Base-by-base conservation (phyloP, 2,888 invertebrate species). In the Eumacrocentrus americanus region DNA sequence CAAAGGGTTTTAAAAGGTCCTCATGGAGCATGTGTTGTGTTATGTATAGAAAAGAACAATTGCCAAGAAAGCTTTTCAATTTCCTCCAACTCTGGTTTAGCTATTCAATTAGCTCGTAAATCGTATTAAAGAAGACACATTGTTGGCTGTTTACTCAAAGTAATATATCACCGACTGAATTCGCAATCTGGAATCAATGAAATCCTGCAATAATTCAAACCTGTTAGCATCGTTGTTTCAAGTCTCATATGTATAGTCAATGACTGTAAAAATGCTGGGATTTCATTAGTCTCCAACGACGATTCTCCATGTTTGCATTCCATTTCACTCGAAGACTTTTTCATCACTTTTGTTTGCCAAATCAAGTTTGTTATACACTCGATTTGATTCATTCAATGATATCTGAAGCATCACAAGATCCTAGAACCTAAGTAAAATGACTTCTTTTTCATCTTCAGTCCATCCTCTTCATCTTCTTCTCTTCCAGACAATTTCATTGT, bases 1-100 rank as follows among this genome's bases (percentile, higher is more conserved):
- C 73, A 63, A 64, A 48, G 67, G 69, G 68, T 70, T 74, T 74
- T 72, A 70, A 71, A 77, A 75, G 74, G 68, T 71, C 72, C 71
- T 67, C 60, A 38, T n/a, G n/a, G n/a, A n/a, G n/a, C n/a, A n/a
- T n/a, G n/a, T n/a, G n/a, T n/a, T n/a, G n/a, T n/a, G n/a, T n/a
- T n/a, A n/a, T n/a, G n/a, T n/a, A n/a, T n/a, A n/a, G n/a, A 29
- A 29, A 9, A 9, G 4, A 1, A 50, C 9, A 11, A 50, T n/a
- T 61, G 58, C 58, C 61, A 61, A 48, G 35, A 38, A 58, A 59
- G 65, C 66, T 64, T 67, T 69, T 60, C 72, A 68, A 70, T 72
- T 58, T 55, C 44, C 54, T 29, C 4, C 9, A 29, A 9, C 35
- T 55, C 61, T 65, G 54, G 62, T 67, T 29, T 67, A 66, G 58